Evolutionary conservation across 1,140 invertebrate genomes (phyloP).

Genomic region (Ephestia elutella): DNA sequence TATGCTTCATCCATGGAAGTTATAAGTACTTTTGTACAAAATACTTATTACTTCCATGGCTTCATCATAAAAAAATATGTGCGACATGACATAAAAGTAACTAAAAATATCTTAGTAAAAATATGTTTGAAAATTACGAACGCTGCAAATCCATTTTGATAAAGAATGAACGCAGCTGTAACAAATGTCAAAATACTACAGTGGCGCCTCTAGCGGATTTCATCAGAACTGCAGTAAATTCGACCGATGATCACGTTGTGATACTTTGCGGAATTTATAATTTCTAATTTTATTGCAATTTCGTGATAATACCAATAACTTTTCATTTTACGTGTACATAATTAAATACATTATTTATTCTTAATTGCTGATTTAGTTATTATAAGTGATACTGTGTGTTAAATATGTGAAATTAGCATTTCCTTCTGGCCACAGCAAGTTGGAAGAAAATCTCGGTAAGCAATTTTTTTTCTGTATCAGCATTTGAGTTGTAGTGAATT

Average conservation of each 20-base stretch:
- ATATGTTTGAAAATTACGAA: neutral
- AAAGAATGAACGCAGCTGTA: neutral
- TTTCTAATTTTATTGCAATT: neutral
- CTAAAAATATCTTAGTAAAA: too few species aligned
- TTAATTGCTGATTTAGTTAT: neutral
- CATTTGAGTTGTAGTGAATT: neutral
- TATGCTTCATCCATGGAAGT: too few species aligned
- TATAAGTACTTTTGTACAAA: too few species aligned
- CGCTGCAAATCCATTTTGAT: slow-evolving; percentile 7
- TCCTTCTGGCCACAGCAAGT: neutral
- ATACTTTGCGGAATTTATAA: neutral
- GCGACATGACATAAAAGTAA: too few species aligned
- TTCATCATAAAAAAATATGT: too few species aligned
- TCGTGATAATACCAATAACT: neutral
- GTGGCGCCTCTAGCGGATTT: neutral
- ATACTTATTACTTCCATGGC: too few species aligned
- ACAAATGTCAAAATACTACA: neutral
- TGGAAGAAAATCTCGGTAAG: neutral
- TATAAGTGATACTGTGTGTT: neutral
- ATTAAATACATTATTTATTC: neutral
- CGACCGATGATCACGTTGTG: neutral
- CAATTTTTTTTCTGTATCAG: neutral
- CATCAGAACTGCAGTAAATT: neutral
- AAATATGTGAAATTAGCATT: neutral
- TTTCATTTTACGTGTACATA: neutral